Evolutionary conservation across 2,888 invertebrate genomes (phyloP).

Genomic region (Drosophila subsilvestris): DNA sequence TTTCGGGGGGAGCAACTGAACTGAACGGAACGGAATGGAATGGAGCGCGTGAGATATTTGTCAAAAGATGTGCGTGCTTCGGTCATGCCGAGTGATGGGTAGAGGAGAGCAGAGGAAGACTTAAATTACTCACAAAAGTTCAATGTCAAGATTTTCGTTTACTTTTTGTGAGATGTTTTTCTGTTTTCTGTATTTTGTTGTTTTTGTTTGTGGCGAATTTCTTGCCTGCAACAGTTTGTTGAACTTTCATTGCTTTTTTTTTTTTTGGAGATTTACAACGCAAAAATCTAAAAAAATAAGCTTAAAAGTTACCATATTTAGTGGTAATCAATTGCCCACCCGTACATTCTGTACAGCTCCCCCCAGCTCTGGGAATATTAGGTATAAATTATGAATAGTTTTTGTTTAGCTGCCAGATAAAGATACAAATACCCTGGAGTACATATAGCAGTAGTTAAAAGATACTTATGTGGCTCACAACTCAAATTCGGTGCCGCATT

Average conservation of each 20-base stretch:
- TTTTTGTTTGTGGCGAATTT: not conserved
- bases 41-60: constrained; percentile 41
- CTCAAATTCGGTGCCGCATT: constrained; percentile 33
- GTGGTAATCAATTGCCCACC: constrained; percentile 1
- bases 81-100: too few relatives aligned
- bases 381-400: not conserved
- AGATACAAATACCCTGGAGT: constrained; percentile 17
- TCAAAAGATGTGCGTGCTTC: constrained; percentile 31
- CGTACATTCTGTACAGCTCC: too few relatives aligned
- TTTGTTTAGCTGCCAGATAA: constrained; percentile 3
- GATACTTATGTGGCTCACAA: constrained; percentile 27
- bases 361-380: not conserved
- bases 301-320: constrained; percentile 13
- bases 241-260: constrained; percentile 20
- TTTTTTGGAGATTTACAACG: constrained; percentile 21
- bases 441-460: too few relatives aligned
- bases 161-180: constrained; percentile 34
- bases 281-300: constrained; percentile 18
- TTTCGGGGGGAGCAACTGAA: not conserved
- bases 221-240: constrained; percentile 25
- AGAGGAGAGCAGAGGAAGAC: too few relatives aligned
- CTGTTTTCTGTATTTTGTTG: not conserved
- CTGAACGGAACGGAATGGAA: constrained; percentile 3
- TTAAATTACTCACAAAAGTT: constrained; percentile 38
- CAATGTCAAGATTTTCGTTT: constrained; percentile 54